Evolutionary conservation across 2,797 vertebrate species (phyloP).

Genomic region (Cottoperca gobio): DNA sequence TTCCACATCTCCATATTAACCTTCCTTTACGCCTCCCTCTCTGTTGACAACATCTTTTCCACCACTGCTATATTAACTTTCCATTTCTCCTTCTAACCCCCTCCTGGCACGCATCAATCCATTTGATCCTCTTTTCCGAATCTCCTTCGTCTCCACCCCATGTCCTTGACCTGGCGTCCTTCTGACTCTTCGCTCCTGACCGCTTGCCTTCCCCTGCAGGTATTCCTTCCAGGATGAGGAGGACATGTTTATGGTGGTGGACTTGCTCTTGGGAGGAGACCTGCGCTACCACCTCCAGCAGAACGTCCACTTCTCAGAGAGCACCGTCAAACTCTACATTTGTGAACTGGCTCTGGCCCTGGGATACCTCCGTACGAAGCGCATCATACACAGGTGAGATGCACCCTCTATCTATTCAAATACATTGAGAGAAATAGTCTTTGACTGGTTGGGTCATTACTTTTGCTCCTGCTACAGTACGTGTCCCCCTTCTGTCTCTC

Average conservation of each 20-base stretch:
- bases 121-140: not conserved
- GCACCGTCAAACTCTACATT: slow-evolving; percentile 93
- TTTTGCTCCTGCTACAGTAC: not conserved
- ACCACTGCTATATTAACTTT: not conserved
- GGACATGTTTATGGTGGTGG: slow-evolving; percentile 99
- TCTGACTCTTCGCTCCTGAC: not conserved
- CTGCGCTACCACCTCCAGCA: slow-evolving; percentile 97
- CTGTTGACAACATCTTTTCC: not conserved
- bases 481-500: not conserved
- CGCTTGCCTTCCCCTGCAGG: slow-evolving; percentile 76
- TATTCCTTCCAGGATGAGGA: slow-evolving; percentile 99
- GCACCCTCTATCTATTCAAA: not conserved
- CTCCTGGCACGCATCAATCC: not conserved
- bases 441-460: slow-evolving; percentile 2
- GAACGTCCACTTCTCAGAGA: slow-evolving; percentile 93
- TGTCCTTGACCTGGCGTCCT: not conserved
- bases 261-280: slow-evolving; percentile 95
- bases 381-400: slow-evolving; percentile 94
- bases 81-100: not conserved
- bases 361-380: slow-evolving; percentile 91
- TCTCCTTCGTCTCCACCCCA: not conserved
- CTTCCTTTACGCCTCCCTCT: not conserved
- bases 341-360: slow-evolving; percentile 95
- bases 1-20: slow-evolving; percentile 3
- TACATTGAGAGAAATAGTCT: not conserved